Evolutionary conservation across 1,140 invertebrate genomes (phyloP), one percentile per base, ranked within the genome.

Genomic region (Calliphora vicina): DNA sequence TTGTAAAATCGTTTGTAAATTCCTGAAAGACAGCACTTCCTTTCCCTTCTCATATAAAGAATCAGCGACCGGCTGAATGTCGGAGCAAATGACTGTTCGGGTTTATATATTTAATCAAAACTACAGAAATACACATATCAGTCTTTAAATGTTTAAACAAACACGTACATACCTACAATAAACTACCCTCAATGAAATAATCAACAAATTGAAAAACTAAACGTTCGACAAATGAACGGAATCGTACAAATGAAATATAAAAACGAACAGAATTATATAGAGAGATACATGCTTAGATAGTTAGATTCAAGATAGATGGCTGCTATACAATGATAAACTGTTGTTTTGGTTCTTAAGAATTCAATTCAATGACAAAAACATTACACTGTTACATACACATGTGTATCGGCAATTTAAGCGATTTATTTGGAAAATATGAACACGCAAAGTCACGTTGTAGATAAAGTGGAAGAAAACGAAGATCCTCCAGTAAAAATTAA

Each of bases 401-500:
- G 4, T 35, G 2, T 35, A 35, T 6, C 35, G 35, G 10, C 6
- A 35, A 35, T 35, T 35, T 8, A 35, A 45, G n/a, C 35, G 35
- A 43, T 42, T 74, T 25, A 45, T 23, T 78, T 78, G 35, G 27
- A 23, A 67, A 67, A 67, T 25, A 67, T 67, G 20, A 78, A 78
- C 35, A 43, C 72, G 72, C 1, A 26, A 43, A 43, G 15, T 12
- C 20, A 78, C 35, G 23, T 23, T 23, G 35, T 35, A 67, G 23
- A 67, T 10, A 67, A 6, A 25, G 9, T 27, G 5, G n/a, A 78
- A 12, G n/a, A 25, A 25, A 20, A 15, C 17, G 13, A 74, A 74
- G 26, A 74, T 35, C 13, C 43, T 50, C 13, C 15, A 12, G 61
- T 67, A 67, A 0, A 67, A 10, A 67, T n/a, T 35, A 35, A 35